Conservation (phyloP, 1,140 invertebrate genomes). For the Zaprionus gabonicus region DNA sequence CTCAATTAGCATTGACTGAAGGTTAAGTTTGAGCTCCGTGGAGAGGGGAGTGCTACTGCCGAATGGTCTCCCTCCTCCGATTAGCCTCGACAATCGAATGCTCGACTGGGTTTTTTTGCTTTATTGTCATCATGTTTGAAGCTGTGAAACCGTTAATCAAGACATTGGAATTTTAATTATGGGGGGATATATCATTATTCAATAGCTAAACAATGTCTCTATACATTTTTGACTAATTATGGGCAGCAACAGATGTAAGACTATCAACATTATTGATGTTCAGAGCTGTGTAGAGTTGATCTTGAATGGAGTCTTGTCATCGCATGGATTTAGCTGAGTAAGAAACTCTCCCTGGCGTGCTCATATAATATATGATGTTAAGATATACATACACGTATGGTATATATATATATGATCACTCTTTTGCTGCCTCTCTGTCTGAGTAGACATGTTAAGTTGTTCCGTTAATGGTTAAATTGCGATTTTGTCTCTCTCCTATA, state of each 20-base stretch:
- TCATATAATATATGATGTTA: too few species aligned
- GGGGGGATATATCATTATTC: background rate
- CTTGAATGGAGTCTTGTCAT: too few species aligned
- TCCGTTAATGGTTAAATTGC: too few species aligned
- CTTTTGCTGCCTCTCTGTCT: too few species aligned
- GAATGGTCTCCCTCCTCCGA: background rate
- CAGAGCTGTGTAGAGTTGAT: too few species aligned
- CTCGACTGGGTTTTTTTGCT: background rate
- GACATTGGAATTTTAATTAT: background rate
- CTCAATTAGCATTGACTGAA: constrained; percentile 54
- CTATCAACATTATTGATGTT: too few species aligned
- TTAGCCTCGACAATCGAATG: background rate
- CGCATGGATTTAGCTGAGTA: too few species aligned
- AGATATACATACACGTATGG: too few species aligned
- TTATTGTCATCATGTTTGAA: constrained; percentile 2
- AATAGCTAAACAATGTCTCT: background rate
- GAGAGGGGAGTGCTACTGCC: background rate
- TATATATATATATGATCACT: too few species aligned
- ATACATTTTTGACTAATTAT: constrained; percentile 1
- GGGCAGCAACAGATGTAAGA: background rate
- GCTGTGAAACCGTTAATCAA: constrained; percentile 6
- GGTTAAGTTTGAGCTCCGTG: background rate
- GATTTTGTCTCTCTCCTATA: too few species aligned
- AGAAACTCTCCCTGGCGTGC: too few species aligned
- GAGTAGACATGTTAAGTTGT: too few species aligned